Conservation (phyloP, 2,113 vertebrate genomes). For the Agapornis roseicollis region DNA sequence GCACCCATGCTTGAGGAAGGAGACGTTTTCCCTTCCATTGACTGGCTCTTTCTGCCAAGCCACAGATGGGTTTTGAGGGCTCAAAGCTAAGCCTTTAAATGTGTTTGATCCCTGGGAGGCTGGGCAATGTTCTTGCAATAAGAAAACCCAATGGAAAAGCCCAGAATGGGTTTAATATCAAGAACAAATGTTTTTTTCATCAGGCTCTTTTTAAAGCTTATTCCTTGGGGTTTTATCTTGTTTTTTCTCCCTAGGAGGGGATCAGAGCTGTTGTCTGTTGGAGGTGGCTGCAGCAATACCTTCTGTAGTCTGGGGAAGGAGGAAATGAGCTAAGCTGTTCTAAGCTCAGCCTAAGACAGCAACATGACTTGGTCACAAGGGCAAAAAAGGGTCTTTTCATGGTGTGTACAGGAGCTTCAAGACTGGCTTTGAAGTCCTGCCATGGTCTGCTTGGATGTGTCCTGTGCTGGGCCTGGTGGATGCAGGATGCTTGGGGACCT, state of each 20-base stretch:
- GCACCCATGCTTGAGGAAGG: background rate
- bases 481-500: background rate
- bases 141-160: too few species aligned
- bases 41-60: background rate
- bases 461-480: accelerated
- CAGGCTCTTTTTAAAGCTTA: background rate
- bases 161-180: background rate
- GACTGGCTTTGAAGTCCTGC: background rate
- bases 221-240: background rate
- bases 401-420: accelerated
- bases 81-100: constrained; percentile 29
- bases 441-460: accelerated
- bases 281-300: background rate
- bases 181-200: background rate
- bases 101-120: constrained; percentile 3
- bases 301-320: accelerated
- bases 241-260: background rate
- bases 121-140: background rate
- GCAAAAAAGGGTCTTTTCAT: accelerated
- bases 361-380: accelerated
- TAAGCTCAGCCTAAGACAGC: background rate
- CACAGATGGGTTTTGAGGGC: constrained; percentile 9
- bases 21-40: accelerated
- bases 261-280: background rate
- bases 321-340: accelerated